Base-by-base conservation (phyloP, 2,888 invertebrate genomes). In the Tetanocera ferruginea region DNA sequence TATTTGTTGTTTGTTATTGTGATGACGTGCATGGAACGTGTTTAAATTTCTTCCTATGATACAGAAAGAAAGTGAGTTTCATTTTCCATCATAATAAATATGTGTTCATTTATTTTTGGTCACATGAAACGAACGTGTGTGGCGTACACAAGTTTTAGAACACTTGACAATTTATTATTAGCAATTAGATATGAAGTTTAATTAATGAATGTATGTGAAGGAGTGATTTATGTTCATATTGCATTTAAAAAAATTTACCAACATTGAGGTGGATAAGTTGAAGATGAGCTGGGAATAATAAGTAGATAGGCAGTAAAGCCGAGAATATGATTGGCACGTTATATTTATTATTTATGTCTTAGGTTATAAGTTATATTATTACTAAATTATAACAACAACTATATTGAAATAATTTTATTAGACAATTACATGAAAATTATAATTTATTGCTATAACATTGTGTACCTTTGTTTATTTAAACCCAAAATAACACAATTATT, bases 21-120 rank as follows among this genome's bases (percentile, higher is more conserved):
- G 25, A 14, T 62, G 25, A 14, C 28, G 28, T 14, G 23, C 28
- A 28, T 17, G 25, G 2, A 31, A 28, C 28, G 31, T 17, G 25
- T 31, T 28, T 25, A 4, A 28, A 62, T 17, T 23, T 62, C 17
- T 62, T 25, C 62, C 62, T 1, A 62, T 62, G 23, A 28, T 28
- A 31, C 62, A 43, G 23, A 49, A 69, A 69, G 49, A 69, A 49
- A 69, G 69, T 69, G 69, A 69, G 49, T 49, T 69, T 51, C 11
- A 57, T 31, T 6, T 28, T 17, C 31, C n/a, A n/a, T 28, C 64
- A 5, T 52, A 19, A 19, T 52, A 19, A 19, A 19, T 49, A 49
- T 9, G 49, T 49, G 19, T 52, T 52, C n/a, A n/a, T n/a, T n/a
- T 52, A 14, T 52, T 5, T 52, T 52, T 57, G 57, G 57, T 25